Evolutionary conservation across 1,140 invertebrate species (phyloP).

Genomic region (Platorchestia sp.): DNA sequence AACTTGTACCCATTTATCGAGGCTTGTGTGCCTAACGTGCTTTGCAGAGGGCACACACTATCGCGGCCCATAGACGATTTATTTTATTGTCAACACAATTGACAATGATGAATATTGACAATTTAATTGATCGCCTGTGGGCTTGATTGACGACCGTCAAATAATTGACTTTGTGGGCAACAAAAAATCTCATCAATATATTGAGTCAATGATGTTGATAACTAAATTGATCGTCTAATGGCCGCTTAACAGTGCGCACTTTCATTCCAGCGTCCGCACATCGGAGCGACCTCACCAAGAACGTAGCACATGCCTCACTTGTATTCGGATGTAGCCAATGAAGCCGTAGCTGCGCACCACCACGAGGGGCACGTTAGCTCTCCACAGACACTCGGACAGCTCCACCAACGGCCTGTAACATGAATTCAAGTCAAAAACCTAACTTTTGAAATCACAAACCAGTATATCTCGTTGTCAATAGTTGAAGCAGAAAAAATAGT

Average conservation of each 20-base stretch:
- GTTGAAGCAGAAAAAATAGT: too few relatives aligned
- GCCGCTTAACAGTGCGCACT: background rate
- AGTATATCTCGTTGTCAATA: too few relatives aligned
- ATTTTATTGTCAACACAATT: too few relatives aligned
- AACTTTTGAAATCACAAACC: too few relatives aligned
- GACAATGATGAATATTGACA: too few relatives aligned
- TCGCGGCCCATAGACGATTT: too few relatives aligned
- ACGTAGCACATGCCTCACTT: constrained; percentile 75
- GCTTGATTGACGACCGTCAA: too few relatives aligned
- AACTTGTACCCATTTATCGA: too few relatives aligned
- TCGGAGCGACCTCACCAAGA: background rate
- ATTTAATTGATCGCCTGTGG: too few relatives aligned
- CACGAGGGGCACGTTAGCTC: constrained; percentile 86
- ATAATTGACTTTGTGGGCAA: too few relatives aligned
- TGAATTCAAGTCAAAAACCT: background rate
- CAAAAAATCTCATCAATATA: constrained; percentile 55
- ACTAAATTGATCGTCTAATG: background rate
- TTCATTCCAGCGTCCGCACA: background rate
- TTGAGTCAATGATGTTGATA: background rate
- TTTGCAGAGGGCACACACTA: too few relatives aligned
- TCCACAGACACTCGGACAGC: constrained; percentile 87
- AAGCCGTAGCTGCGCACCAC: constrained; percentile 92
- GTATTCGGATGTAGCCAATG: constrained; percentile 90
- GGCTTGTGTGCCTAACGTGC: too few relatives aligned
- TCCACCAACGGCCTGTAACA: constrained; percentile 77